Base-by-base conservation (phyloP, 1,140 invertebrate species). In the Cydia fagiglandana region DNA sequence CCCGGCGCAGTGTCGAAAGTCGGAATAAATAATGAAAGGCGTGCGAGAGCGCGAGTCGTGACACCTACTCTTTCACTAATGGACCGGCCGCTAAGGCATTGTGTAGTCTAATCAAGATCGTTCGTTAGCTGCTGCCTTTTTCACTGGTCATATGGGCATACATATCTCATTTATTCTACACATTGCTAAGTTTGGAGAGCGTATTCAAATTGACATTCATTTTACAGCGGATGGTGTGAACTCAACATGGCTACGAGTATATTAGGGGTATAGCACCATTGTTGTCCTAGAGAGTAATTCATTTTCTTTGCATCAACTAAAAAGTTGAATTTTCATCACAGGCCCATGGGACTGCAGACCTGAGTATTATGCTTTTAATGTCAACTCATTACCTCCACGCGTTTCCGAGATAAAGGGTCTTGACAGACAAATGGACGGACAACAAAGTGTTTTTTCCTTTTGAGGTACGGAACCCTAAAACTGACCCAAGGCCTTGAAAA, bases 31-130 rank as follows among this genome's bases (percentile, higher is more conserved):
- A 90, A 90, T 88, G 87, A 84, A 87, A 83, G 77, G 79, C 84
- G 79, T 82, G 81, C 82, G 80, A 84, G 75, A 68, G 78, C 77
- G 61, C 74, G 78, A 89, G 83, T 92, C 90, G 90, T 92, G 90
- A 92, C 88, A 89, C 82, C 82, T 85, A 86, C 83, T 86, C 85
- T 85, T 83, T 87, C 88, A 79, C 86, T 92, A 92, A 91, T 92
- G 89, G 87, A 91, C 79, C 82, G 77, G 77, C 82, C 77, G 82
- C 83, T 84, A 82, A 83, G 85, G 85, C 84, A 86, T 81, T 85
- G 83, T 85, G 80, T 81, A 81, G 76, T 80, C 75, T 86, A 90
- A 91, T 90, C 88, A 90, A 90, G 90, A 91, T 91, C 80, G 79
- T 84, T 88, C 83, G 83, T 87, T 83, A 84, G 77, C 73, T 80